Evolutionary conservation across 2,888 invertebrate species (phyloP), one percentile per base, ranked within the genome.

Genomic region (Alitta virens): DNA sequence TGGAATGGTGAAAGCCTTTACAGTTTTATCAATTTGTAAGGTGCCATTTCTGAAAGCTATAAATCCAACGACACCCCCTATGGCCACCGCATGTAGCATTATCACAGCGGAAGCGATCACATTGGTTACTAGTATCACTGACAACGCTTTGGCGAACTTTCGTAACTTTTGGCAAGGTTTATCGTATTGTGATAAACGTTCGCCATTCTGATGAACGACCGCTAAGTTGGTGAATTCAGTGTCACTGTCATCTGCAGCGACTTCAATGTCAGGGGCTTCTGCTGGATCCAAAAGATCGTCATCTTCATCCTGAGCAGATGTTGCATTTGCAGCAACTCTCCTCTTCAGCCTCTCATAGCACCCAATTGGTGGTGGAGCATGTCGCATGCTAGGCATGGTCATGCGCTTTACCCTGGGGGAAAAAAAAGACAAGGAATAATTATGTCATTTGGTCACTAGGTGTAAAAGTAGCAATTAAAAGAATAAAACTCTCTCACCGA

Each of bases 1-100:
- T 27, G 78, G 78, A 65, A 78, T 78, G 58, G 70, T 70, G 64
- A 78, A 78, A 16, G 78, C 74, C 42, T 72, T 66, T 40, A 78
- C 71, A 12, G 78, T 77, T 57, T 75, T 75, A 63, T 78, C 78
- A 24, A 78, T 74, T 24, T 33, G 33, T 7, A 33, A 12, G 33
- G 33, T 33, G 33, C 33, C 33, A 12, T 33, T 33, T 33, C 12
- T 33, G 12, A 33, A 33, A 33, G 33, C 33, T 33, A 12, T 12
- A 33, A 42, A 25, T 2, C 60, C 60, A 1, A 49, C 53, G 1
- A 52, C 60, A 2, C 46, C 26, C 5, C 53, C 52, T 38, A 60
- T 54, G 9, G 18, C 43, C 1, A 54, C 16, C n/a, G 53, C 53
- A 7, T 24, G 5, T 5, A 60, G 18, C 26, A 60, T 18, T 21